Base-by-base conservation (phyloP, 1,140 invertebrate genomes). In the Bombus balteatus region DNA sequence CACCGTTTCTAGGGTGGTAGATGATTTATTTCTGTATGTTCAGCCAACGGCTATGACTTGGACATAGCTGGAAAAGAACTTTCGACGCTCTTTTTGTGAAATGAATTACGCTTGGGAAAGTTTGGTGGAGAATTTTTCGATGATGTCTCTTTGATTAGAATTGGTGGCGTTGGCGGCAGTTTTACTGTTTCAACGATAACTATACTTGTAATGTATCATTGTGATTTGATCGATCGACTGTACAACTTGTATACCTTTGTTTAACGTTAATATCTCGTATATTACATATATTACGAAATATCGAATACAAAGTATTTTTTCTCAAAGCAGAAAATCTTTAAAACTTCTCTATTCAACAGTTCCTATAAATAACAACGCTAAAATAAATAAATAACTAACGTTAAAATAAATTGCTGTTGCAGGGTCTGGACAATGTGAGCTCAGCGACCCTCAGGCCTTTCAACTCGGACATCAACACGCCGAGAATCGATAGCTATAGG, bases 401-500 rank as follows among this genome's bases (percentile, higher is more conserved):
- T 43, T 12, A 39, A 34, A 10, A 32, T 72, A 72, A 76, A 88
- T 90, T 89, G 92, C 90, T 95, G 90, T 96, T 96, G 15, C 94
- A 97, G 97, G 96, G 96, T 86, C 92, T 97, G 91, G 96, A 97
- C 91, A 96, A 96, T 94, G 95, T 95, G 78, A 96, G 95, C 91
- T 95, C 96, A n/a, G 95, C 95, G 53, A 95, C 95, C 82, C 94
- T 96, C 86, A 95, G 95, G 91, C 96, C 96, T 65, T 95, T 96
- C 90, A 96, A 96, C 89, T 95, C 96, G 66, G 96, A 97, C 89
- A 96, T 97, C 88, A 96, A 96, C 84, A 96, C 96, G 62, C 97
- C 97, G 37, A 96, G 97, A 86, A 98, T 98, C 90, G 98, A 98
- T 94, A 97, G 97, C 72, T 98, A 98, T 94, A 96, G 98, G 90